Evolutionary conservation across 2,888 invertebrate genomes (phyloP).

Genomic region (Bibio marci): DNA sequence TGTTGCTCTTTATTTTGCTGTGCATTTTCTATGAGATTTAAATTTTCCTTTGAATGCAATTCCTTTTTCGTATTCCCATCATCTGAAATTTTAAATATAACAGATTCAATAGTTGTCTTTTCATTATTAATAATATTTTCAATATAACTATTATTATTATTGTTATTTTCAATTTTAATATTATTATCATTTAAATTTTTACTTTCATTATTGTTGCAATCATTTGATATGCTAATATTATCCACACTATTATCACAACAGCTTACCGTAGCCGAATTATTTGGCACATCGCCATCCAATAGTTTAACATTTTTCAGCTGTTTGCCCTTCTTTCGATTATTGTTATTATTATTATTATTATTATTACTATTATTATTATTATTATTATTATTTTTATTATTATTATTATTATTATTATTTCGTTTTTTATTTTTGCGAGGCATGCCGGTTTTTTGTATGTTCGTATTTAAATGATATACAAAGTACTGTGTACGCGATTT

Average conservation of each 20-base stretch:
- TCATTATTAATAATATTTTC: too few relatives aligned
- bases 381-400: neutral
- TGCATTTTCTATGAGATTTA: too few relatives aligned
- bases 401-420: neutral
- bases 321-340: conserved; percentile 2
- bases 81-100: too few relatives aligned
- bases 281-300: neutral
- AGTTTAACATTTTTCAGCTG: neutral
- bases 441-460: neutral
- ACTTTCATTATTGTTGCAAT: neutral
- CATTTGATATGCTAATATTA: neutral
- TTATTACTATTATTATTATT: neutral
- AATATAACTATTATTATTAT: too few relatives aligned
- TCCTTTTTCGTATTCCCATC: too few relatives aligned
- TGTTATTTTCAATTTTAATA: neutral
- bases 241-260: neutral
- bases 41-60: too few relatives aligned
- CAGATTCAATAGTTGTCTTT: too few relatives aligned
- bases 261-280: neutral
- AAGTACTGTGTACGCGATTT: neutral
- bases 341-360: neutral
- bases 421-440: conserved; percentile 1
- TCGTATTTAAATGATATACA: neutral
- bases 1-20: too few relatives aligned
- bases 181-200: neutral